Base-by-base conservation (phyloP, 1,140 invertebrate genomes). In the Lanistes nyassanus region DNA sequence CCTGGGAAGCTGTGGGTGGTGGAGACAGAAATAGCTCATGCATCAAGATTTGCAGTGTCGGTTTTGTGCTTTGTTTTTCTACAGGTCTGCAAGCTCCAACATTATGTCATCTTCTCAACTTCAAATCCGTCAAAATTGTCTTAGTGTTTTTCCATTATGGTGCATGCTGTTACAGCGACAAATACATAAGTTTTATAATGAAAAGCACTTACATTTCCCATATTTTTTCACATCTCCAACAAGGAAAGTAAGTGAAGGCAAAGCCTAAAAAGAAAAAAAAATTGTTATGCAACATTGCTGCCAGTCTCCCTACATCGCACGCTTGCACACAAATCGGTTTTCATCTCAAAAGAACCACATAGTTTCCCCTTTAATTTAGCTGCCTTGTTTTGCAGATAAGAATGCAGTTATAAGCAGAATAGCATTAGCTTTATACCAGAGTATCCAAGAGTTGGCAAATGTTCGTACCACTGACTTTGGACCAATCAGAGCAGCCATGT, bases 191-290 rank as follows among this genome's bases (percentile, higher is more conserved):
- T 53, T 53, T 53, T 9, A 11, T 23, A 66, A 66, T 13, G 64
- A 29, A 39, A 66, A 29, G 11, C 21, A 42, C 60, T 56, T 74
- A 82, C 81, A 76, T 47, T 66, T 55, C 66, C 64, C 56, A 47
- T 76, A 69, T 23, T 65, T 67, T 69, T 84, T 83, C 42, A 82
- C 81, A 68, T 86, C 82, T 34, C 86, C 86, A 56, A 87, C 75
- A 60, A 87, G 69, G 29, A 76, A 77, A 26, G 75, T 74, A 31
- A 87, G 73, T 5, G 80, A 70, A 69, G 83, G 80, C 70, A 85
- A 74, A 6, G 79, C 78, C 84, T 85, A 75, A 42, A 78, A 68
- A 36, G 60, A n/a, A 69, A 23, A 55, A 13, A 60, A 5, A 26
- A 77, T 42, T 55, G 23, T 51, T 31, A 74, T 47, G n/a, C 9